Base-by-base conservation (phyloP, 2,888 invertebrate species). In the Rhaphigaster nebulosa region DNA sequence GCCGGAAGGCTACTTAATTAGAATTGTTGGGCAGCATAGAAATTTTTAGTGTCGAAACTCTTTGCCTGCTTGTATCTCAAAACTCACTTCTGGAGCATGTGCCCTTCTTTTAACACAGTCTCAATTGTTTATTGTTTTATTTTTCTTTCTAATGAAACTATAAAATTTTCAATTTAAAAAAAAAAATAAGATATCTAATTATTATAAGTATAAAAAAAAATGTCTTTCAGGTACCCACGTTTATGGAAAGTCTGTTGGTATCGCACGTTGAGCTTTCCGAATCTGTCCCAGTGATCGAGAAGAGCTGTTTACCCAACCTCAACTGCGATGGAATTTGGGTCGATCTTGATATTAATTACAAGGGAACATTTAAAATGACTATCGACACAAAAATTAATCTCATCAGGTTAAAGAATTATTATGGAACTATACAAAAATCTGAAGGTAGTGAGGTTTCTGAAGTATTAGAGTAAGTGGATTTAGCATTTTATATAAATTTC, bases 291-390 rank as follows among this genome's bases (percentile, higher is more conserved):
- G 93, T 95, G 50, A 95, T 97, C 92, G 95, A 95, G 92, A 95
- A 95, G 88, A 95, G 96, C 90, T 94, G 95, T 29, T 94, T 95
- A 91, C 98, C 98, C 0, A 94, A 95, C 84, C 94, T 97, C 92
- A 97, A 98, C 94, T 96, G 96, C 92, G 95, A 96, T 93, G 98
- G 98, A 65, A 94, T 98, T 90, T 99, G 98, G 98, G 95, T 98
- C 0, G 97, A 98, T 94, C 94, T 98, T 26, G 97, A 97, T 93
- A 94, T 98, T 91, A 95, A 95, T 6, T 98, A 98, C 94, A 96
- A 96, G 92, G 98, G 98, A 89, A 95, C 95, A 92, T 95, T 97
- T 80, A 95, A 96, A 92, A 96, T 98, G 95, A 97, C 97, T 3
- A 95, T 99, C 60, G 97, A 97, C 93, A 98, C 98, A 3, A 98